Evolutionary conservation across 2,797 vertebrate species (phyloP), one percentile per base, ranked within the genome.

Genomic region (Psittacula echo): DNA sequence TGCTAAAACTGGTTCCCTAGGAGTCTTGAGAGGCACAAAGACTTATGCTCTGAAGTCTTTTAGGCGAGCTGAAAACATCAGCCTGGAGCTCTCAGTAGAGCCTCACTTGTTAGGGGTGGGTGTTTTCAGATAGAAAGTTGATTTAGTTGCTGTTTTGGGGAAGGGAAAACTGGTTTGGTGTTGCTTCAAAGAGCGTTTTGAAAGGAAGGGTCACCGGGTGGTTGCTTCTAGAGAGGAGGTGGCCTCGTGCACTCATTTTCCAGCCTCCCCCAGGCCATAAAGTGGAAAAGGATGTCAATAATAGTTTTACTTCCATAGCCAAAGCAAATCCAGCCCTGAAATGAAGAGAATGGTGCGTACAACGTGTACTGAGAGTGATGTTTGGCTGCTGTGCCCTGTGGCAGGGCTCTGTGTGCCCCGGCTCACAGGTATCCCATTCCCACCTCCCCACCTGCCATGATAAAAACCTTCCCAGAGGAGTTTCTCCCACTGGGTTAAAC

Each of bases 241-340:
- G 1, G 6, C 13, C 32, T 53, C 0, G 0, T 22, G 29, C 17
- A 22, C 39, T 7, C 5, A 1, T 27, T 41, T 53, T 24, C 18
- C 13, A 30, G 27, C 41, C 13, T 76, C 5, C 39, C 20, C 8
- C 9, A 11, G 29, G 13, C 32, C 13, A 2, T 14, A 34, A 61
- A 76, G 11, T 9, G 7, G 7, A 3, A 13, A 11, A 72, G 29
- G 50, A 22, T 21, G 14, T 3, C 29, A 67, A 37, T 41, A 14
- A 22, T 19, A 13, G 0, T 7, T 78, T 53, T 54, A 56, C 20
- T 37, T 23, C 48, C 22, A 4, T 14, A 76, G 32, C 12, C 8
- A 10, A 24, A 75, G 15, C 5, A 62, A 75, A 75, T 22, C 27
- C 39, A 51, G 22, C 30, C 24, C 18, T 11, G 54, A 50, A 67